Conservation (phyloP, 2,888 invertebrate genomes). For the Drosophila neutralis region DNA sequence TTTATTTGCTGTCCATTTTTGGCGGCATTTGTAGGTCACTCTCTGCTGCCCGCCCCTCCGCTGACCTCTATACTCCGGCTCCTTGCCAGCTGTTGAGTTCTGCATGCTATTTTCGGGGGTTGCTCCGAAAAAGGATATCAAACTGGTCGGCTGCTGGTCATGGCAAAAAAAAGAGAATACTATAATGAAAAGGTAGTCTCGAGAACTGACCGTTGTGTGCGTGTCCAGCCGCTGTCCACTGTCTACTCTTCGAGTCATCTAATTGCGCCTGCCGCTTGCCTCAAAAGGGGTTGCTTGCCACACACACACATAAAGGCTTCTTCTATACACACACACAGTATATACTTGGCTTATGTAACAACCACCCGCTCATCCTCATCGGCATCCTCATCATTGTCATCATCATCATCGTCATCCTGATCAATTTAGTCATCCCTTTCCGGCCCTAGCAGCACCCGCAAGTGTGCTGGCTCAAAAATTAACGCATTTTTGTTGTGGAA, state of each 20-base stretch:
- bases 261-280: conserved; percentile 46
- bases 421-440: conserved; percentile 6
- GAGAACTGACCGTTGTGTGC: conserved; percentile 48
- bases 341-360: conserved; percentile 45
- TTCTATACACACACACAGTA: conserved; percentile 3
- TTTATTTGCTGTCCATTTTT: conserved; percentile 54
- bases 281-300: conserved; percentile 66
- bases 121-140: conserved; percentile 54
- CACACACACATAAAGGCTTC: not conserved
- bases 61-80: conserved; percentile 41
- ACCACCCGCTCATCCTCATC: conserved; percentile 52
- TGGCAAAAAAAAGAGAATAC: conserved; percentile 35
- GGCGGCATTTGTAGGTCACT: conserved; percentile 70
- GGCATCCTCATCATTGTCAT: conserved; percentile 16
- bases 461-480: conserved; percentile 50
- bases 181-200: conserved; percentile 33
- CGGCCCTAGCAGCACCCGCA: conserved; percentile 50
- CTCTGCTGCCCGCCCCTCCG: conserved; percentile 9
- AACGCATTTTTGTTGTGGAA: conserved; percentile 61
- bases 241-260: conserved; percentile 60
- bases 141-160: conserved; percentile 59
- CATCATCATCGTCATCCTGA: conserved; percentile 11
- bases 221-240: conserved; percentile 35
- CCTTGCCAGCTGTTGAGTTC: conserved; percentile 65
- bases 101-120: conserved; percentile 63